Percentiles rank a stretch among this genome's conserved stretches.
Evolutionary conservation across 2,113 vertebrate species (phyloP).

Genomic region (Vimba vimba): DNA sequence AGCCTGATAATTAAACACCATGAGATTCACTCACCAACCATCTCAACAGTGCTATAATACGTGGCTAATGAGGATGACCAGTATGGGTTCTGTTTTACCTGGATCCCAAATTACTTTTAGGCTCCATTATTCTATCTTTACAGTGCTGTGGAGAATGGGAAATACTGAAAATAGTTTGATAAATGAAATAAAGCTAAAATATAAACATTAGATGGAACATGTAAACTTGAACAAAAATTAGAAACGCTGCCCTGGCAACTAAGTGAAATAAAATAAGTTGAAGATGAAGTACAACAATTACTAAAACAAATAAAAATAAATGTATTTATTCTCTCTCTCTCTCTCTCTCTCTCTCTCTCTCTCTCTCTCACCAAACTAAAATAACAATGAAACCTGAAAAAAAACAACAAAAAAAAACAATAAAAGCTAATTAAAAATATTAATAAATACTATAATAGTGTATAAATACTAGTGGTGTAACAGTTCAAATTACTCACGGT

Average conservation of each 20-base stretch:
- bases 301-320: neutral
- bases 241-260: too few relatives aligned
- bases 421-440: neutral
- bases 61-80: neutral
- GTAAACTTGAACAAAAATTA: too few relatives aligned
- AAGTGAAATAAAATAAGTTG: too few relatives aligned
- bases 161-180: neutral
- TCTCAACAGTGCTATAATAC: neutral
- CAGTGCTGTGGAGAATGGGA: neutral
- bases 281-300: too few relatives aligned
- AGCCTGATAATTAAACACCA: conserved; percentile 36
- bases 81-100: conserved; percentile 6
- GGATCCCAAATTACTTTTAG: neutral
- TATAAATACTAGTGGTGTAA: too few relatives aligned
- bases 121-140: neutral
- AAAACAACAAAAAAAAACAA: neutral
- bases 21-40: neutral
- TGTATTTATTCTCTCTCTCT: too few relatives aligned
- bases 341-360: too few relatives aligned
- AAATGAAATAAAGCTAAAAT: too few relatives aligned
- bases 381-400: neutral
- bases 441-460: neutral
- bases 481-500: too few relatives aligned
- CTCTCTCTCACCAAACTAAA: too few relatives aligned
- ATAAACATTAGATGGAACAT: too few relatives aligned